A percentile compares a stretch with the other conserved stretches of the same genome.
phyloP scores from a whole-genome alignment of 1,140 invertebrate species.

The Helicoverpa zea region DNA sequence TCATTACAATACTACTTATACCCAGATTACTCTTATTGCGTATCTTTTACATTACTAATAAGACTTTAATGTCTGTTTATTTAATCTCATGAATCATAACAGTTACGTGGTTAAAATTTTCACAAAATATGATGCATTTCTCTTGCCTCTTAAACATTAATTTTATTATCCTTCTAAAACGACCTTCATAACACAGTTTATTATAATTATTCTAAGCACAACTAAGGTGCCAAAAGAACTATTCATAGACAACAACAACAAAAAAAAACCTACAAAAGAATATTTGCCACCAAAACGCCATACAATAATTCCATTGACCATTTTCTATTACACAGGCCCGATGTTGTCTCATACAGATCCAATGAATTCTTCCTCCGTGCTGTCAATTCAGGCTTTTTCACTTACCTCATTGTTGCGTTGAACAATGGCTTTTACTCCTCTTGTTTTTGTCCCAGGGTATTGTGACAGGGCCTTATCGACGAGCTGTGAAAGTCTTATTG shows the following conservation, averaged over 20 bases:
- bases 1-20: too few species aligned
- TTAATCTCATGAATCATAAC: too few species aligned
- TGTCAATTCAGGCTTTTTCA: slow-evolving; percentile 50
- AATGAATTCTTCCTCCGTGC: slow-evolving; percentile 42
- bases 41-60: too few species aligned
- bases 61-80: too few species aligned
- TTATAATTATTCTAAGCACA: too few species aligned
- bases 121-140: too few species aligned
- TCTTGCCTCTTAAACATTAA: too few species aligned
- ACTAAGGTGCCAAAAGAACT: not conserved
- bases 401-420: slow-evolving; percentile 41
- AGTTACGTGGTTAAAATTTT: too few species aligned
- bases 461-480: slow-evolving; percentile 46
- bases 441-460: slow-evolving; percentile 40
- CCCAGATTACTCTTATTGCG: too few species aligned
- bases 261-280: not conserved
- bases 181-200: too few species aligned
- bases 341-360: slow-evolving; percentile 47
- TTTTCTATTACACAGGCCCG: slow-evolving; percentile 27
- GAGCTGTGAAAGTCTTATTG: slow-evolving; percentile 43
- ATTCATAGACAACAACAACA: not conserved
- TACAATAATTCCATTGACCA: slow-evolving; percentile 24
- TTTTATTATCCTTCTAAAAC: too few species aligned
- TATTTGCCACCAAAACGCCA: not conserved
- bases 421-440: slow-evolving; percentile 45